phyloP scores from a whole-genome alignment of 2,888 invertebrate genomes.

The Ichneumoninae sp. region DNA sequence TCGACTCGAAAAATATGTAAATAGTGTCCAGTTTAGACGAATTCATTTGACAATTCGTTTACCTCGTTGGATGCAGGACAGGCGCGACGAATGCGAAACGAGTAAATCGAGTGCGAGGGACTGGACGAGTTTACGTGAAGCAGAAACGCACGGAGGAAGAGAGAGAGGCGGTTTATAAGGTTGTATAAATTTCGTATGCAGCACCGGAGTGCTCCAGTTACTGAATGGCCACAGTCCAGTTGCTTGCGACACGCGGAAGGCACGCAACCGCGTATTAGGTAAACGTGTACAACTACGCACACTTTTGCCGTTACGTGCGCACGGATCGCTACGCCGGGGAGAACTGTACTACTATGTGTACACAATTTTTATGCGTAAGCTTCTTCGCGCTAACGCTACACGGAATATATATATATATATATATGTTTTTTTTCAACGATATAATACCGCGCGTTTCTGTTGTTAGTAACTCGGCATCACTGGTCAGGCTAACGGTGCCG shows the following conservation, averaged over 20 bases:
- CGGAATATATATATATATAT: neutral
- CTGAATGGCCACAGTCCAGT: constrained; percentile 71
- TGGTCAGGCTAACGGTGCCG: constrained; percentile 63
- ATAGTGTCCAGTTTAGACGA: constrained; percentile 26
- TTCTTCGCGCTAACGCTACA: neutral
- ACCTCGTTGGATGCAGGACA: neutral
- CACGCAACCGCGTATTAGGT: constrained; percentile 53
- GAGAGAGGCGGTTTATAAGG: constrained; percentile 27
- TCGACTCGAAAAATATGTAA: neutral
- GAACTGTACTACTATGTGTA: neutral
- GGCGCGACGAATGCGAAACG: constrained; percentile 29
- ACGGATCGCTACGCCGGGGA: constrained; percentile 43
- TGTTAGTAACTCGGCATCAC: constrained; percentile 9
- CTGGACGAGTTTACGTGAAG: constrained; percentile 36
- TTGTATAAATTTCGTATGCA: constrained; percentile 60
- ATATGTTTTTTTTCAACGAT: neutral
- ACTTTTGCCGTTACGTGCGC: constrained; percentile 56
- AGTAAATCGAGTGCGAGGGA: constrained; percentile 40
- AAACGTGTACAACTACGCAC: neutral
- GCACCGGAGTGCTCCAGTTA: constrained; percentile 69
- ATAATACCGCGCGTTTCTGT: neutral
- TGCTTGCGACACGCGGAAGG: constrained; percentile 65
- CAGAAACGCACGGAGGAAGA: neutral
- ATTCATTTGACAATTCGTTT: constrained; percentile 52
- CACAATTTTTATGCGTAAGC: constrained; percentile 1